Percentiles rank a stretch among this genome's conserved stretches.
phyloP scores from a whole-genome alignment of 1,140 invertebrate species.

The Heliconius himera region DNA sequence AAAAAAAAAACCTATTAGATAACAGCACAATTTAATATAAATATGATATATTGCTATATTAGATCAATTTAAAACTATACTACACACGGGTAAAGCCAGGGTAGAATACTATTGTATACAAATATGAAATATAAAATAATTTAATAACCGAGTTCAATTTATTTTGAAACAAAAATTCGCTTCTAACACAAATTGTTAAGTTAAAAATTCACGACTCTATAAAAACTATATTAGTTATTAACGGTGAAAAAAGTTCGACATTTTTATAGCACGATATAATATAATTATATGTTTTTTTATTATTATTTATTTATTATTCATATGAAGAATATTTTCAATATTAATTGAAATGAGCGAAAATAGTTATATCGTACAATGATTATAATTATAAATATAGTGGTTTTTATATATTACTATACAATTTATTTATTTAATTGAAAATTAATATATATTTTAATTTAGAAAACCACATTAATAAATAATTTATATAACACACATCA shows the following conservation, averaged over 20 bases:
- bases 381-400: too few relatives aligned
- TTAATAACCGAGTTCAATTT: not conserved
- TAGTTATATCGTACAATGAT: too few relatives aligned
- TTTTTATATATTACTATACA: too few relatives aligned
- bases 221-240: not conserved
- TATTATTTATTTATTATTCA: not conserved
- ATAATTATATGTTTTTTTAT: not conserved
- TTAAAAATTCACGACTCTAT: slow-evolving; percentile 12
- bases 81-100: not conserved
- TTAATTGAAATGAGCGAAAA: too few relatives aligned
- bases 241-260: not conserved
- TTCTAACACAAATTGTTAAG: not conserved
- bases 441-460: not conserved
- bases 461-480: not conserved
- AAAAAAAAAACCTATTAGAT: too few relatives aligned
- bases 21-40: too few relatives aligned
- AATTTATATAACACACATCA: not conserved
- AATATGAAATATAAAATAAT: not conserved
- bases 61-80: not conserved
- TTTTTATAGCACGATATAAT: not conserved
- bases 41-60: too few relatives aligned
- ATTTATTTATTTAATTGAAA: not conserved
- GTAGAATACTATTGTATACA: not conserved
- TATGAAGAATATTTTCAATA: too few relatives aligned
- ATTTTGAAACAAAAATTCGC: not conserved